phyloP scores from a whole-genome alignment of 2,797 vertebrate genomes.

The Muraenolepis orangiensis region DNA sequence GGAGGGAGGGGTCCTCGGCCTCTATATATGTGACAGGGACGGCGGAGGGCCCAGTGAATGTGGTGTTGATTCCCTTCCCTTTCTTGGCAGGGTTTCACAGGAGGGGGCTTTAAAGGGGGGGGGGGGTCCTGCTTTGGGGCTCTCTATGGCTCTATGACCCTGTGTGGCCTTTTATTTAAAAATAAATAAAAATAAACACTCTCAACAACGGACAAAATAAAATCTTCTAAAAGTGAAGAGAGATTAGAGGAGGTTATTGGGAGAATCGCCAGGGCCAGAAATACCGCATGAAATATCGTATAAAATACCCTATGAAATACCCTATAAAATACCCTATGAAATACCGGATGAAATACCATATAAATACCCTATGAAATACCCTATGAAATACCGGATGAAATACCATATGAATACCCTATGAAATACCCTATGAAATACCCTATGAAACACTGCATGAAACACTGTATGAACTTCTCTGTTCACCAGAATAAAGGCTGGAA shows the following conservation, averaged over 20 bases:
- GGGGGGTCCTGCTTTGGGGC: slow-evolving; percentile 32
- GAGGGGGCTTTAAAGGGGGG: slow-evolving; percentile 19
- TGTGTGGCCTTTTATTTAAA: slow-evolving; percentile 34
- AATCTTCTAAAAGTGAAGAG: slow-evolving; percentile 7
- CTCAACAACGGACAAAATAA: not conserved
- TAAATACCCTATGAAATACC: too few relatives aligned
- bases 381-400: too few relatives aligned
- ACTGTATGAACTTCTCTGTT: slow-evolving; percentile 15
- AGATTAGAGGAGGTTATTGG: not conserved
- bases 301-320: too few relatives aligned
- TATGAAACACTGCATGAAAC: too few relatives aligned
- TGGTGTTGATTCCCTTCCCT: slow-evolving; percentile 24
- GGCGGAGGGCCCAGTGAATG: slow-evolving; percentile 29
- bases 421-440: too few relatives aligned
- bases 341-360: too few relatives aligned
- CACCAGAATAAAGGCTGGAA: slow-evolving; percentile 11
- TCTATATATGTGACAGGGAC: slow-evolving; percentile 36
- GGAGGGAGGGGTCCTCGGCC: not conserved
- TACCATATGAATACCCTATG: too few relatives aligned
- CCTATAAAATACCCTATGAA: too few relatives aligned
- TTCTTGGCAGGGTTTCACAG: slow-evolving; percentile 21
- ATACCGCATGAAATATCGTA: too few relatives aligned
- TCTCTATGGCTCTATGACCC: slow-evolving; percentile 17
- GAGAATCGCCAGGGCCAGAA: slow-evolving; percentile 26
- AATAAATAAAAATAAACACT: slow-evolving; percentile 14